Conservation (phyloP, 2,113 vertebrate genomes). For the Hassar affinis region DNA sequence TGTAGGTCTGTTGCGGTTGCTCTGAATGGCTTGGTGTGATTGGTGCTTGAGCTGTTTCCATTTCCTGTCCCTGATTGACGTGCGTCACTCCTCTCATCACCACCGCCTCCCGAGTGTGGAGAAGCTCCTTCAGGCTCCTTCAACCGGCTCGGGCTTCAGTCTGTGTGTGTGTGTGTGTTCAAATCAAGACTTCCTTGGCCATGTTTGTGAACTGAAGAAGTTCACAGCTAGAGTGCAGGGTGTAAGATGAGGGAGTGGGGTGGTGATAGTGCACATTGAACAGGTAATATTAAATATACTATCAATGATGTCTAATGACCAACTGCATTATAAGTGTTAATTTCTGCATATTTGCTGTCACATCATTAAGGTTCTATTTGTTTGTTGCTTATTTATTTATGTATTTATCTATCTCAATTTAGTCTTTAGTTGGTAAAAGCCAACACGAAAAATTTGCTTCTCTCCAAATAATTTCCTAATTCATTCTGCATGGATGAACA, state of each 20-base stretch:
- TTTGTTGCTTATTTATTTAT: not conserved
- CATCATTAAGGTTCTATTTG: not conserved
- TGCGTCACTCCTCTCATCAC: conserved; percentile 28
- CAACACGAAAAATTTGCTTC: not conserved
- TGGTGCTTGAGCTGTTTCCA: conserved; percentile 39
- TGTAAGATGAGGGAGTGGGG: not conserved
- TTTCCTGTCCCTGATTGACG: conserved; percentile 39
- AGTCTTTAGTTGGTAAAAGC: not conserved
- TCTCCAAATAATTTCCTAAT: not conserved
- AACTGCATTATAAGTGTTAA: not conserved
- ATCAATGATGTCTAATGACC: not conserved
- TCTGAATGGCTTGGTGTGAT: conserved; percentile 29
- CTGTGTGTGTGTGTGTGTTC: conserved; percentile 15
- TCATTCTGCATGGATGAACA: not conserved
- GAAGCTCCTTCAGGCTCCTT: conserved; percentile 38
- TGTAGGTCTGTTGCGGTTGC: conserved; percentile 29
- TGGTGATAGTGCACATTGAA: not conserved
- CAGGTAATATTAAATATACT: not conserved
- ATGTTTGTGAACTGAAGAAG: not conserved
- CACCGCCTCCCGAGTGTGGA: not conserved
- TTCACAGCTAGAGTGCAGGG: not conserved
- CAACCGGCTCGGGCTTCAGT: not conserved
- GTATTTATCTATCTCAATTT: not conserved
- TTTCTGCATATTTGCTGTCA: not conserved
- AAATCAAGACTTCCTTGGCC: not conserved